Percentiles rank a stretch among this genome's conserved stretches.
These are phyloP conservation scores for Sapayoa aenigma DNA, from an alignment of 2,113 vertebrate genomes.

Conservation along the genomic window DNA sequence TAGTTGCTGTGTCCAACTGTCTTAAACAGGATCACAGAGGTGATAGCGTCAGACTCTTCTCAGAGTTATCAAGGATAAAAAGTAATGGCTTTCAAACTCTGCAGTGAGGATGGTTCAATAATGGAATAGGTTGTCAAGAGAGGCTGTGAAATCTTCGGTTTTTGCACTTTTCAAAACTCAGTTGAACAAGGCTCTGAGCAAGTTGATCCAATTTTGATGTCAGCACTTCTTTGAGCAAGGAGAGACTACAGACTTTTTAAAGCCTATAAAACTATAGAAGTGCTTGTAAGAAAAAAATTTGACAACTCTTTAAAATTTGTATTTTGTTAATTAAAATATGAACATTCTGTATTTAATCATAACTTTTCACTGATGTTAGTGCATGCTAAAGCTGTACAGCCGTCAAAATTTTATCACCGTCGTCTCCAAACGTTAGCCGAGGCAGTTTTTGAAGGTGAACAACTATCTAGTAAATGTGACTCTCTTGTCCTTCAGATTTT, in stretches of 20 bases:
- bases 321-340: neutral
- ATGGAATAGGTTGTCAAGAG: neutral
- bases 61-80: neutral
- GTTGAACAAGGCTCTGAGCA: neutral
- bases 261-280: neutral
- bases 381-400: neutral
- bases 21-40: neutral
- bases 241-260: neutral
- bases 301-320: neutral
- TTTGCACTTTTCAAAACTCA: neutral
- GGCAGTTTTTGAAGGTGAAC: neutral
- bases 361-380: neutral
- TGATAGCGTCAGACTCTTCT: neutral
- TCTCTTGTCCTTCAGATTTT: neutral
- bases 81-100: neutral
- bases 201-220: neutral
- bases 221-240: neutral
- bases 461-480: neutral
- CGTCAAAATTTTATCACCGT: neutral
- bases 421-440: neutral
- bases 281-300: neutral
- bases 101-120: neutral
- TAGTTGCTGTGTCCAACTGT: neutral
- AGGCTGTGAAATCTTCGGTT: neutral
- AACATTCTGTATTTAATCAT: neutral